These are phyloP conservation scores for Cryptomyrus ogoouensis DNA, from an alignment of 2,113 vertebrate species.

Conservation along the genomic window DNA sequence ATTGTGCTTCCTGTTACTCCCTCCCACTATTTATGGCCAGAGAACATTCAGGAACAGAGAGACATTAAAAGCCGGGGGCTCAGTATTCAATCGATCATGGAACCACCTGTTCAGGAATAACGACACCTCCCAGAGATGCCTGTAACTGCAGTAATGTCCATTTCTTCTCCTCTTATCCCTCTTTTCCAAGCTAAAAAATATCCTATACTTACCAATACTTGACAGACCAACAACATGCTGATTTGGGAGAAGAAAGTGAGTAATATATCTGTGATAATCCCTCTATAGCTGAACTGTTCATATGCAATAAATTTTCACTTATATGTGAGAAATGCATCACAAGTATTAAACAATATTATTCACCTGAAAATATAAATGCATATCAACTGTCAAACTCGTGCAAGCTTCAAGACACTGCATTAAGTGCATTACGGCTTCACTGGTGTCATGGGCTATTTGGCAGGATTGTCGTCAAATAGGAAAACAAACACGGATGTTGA, in stretches of 20 bases:
- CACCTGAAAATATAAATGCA: not conserved
- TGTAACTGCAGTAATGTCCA: not conserved
- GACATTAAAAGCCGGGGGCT: not conserved
- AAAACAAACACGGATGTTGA: not conserved
- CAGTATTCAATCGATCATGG: constrained; percentile 4
- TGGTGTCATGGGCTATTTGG: not conserved
- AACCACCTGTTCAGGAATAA: constrained; percentile 4
- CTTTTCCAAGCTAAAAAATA: constrained; percentile 1
- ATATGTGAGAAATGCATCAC: not conserved
- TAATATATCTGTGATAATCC: not conserved
- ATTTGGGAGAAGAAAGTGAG: not conserved
- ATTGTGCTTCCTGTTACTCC: not conserved
- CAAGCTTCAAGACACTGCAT: not conserved
- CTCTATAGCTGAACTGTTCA: not conserved
- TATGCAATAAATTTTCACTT: not conserved
- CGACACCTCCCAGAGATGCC: not conserved
- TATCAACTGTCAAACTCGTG: not conserved
- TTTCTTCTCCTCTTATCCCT: not conserved
- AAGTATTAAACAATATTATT: not conserved
- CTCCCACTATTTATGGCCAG: not conserved
- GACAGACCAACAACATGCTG: not conserved
- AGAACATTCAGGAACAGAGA: not conserved
- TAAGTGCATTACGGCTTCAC: not conserved
- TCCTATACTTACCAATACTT: not conserved
- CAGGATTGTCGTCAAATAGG: not conserved